Percentiles rank a stretch among this genome's conserved stretches.
Conservation (phyloP, 2,113 vertebrate genomes). For the Sminthopsis crassicaudata region DNA sequence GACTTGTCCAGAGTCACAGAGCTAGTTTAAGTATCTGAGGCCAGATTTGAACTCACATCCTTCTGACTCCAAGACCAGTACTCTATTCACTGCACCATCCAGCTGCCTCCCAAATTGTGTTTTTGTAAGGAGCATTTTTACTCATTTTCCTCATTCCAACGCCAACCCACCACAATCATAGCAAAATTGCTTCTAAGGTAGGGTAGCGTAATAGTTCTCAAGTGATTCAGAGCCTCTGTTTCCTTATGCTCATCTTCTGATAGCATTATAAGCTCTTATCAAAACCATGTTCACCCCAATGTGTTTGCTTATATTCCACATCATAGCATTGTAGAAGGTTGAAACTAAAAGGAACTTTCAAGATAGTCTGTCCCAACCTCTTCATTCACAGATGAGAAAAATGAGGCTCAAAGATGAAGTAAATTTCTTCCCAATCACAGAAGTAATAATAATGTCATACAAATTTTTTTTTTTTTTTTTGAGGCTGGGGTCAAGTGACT, state of each 20-base stretch:
- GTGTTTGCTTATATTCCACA: not conserved
- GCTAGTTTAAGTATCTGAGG: no score
- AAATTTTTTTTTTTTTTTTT: no score
- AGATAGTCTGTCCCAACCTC: not conserved
- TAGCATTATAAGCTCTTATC: not conserved
- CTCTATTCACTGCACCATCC: no score
- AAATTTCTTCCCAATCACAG: not conserved
- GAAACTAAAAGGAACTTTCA: not conserved
- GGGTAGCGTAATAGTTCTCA: not conserved
- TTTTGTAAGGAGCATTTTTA: not conserved
- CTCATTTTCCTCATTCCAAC: not conserved
- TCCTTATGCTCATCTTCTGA: conserved; percentile 33
- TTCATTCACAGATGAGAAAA: conserved; percentile 13
- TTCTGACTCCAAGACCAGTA: no score
- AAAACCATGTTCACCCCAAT: not conserved
- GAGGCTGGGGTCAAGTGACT: no score
- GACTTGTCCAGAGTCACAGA: no score
- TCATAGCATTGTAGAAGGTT: conserved; percentile 25
- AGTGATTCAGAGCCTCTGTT: not conserved
- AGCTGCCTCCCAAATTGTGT: no score
- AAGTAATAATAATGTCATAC: no score
- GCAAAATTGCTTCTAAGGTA: not conserved
- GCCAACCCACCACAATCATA: not conserved
- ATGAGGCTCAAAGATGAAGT: not conserved
- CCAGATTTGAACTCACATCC: no score